These are phyloP conservation scores for Bettongia penicillata DNA, from an alignment of 2,113 vertebrate species.

Conservation along the genomic window DNA sequence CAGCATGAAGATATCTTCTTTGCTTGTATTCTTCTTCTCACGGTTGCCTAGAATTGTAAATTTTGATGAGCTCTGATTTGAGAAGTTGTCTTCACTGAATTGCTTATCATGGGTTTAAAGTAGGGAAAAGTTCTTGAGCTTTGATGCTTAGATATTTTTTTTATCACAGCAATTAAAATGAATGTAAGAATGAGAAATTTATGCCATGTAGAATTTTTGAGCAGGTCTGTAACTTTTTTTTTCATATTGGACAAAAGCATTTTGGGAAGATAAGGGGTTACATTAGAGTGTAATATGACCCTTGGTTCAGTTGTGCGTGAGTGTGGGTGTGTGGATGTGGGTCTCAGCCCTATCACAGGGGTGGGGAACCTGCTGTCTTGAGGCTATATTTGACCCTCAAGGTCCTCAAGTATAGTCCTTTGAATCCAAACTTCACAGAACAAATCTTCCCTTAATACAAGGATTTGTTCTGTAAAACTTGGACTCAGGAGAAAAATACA, in stretches of 20 bases:
- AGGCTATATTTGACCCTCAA: too few species aligned
- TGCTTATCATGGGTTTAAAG: conserved; percentile 40
- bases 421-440: too few species aligned
- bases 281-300: neutral
- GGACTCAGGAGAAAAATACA: too few species aligned
- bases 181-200: neutral
- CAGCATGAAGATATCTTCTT: neutral
- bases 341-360: neutral
- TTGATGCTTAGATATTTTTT: conserved; percentile 47
- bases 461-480: too few species aligned
- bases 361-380: too few species aligned
- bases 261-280: neutral
- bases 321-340: neutral
- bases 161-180: neutral
- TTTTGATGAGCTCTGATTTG: conserved; percentile 41
- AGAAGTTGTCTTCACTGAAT: conserved; percentile 58
- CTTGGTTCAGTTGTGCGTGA: neutral
- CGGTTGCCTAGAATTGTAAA: neutral
- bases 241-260: neutral
- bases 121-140: conserved; percentile 45
- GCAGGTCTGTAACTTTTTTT: neutral
- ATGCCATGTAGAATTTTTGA: neutral
- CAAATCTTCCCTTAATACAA: too few species aligned
- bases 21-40: conserved; percentile 34
- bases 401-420: too few species aligned